Evolutionary conservation across 1,140 invertebrate species (phyloP).

Genomic region (Scaptomyza graminum): DNA sequence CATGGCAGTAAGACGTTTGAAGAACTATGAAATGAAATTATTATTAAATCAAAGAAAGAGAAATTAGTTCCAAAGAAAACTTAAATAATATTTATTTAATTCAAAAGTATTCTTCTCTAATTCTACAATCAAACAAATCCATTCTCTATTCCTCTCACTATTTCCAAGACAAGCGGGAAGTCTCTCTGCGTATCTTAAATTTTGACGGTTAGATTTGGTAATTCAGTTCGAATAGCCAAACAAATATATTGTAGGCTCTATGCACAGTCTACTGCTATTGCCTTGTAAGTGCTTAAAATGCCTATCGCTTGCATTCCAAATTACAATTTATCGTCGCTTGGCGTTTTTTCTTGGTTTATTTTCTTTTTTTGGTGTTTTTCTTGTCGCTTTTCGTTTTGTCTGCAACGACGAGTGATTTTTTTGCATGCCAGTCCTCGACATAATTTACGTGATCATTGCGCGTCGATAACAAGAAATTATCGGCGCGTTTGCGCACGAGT

Average conservation of each 20-base stretch:
- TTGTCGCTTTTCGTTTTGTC: constrained; percentile 46
- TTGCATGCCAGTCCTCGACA: constrained; percentile 68
- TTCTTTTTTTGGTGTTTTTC: constrained; percentile 35
- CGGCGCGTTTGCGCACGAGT: constrained; percentile 69
- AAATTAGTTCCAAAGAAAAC: no score
- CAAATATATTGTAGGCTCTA: constrained; percentile 23
- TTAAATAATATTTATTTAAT: no score
- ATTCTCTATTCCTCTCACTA: constrained; percentile 9
- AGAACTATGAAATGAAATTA: no score
- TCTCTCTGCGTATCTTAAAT: not conserved
- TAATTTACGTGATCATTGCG: constrained; percentile 81
- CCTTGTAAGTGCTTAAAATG: constrained; percentile 44
- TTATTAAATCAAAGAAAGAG: no score
- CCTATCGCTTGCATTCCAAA: constrained; percentile 76
- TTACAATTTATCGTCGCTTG: constrained; percentile 51
- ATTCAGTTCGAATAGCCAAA: constrained; percentile 6
- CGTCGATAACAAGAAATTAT: constrained; percentile 81
- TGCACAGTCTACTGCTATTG: constrained; percentile 15
- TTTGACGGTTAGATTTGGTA: constrained; percentile 6
- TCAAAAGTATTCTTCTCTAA: not conserved
- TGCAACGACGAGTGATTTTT: constrained; percentile 54
- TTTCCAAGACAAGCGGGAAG: not conserved
- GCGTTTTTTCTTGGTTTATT: constrained; percentile 6
- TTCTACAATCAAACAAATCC: not conserved
- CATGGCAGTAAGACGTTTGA: no score